Conservation (phyloP, 53 echinoderm and acorn worm genomes). For the Arbacia lixula region DNA sequence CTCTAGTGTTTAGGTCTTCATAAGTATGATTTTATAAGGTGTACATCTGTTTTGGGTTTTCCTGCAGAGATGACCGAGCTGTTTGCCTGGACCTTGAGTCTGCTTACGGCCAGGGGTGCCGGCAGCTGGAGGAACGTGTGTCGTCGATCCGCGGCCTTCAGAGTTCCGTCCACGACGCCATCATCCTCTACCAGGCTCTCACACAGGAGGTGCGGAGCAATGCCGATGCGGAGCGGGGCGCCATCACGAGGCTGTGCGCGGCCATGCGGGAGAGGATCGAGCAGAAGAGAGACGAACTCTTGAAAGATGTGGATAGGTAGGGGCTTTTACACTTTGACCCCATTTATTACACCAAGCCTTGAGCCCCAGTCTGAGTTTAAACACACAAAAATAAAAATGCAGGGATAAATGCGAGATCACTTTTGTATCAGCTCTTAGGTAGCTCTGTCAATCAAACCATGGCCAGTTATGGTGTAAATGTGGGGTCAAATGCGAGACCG, state of each 20-base stretch:
- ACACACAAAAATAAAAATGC: no score
- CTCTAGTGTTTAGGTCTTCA: neutral
- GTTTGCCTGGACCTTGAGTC: constrained; percentile 62
- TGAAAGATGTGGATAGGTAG: constrained; percentile 65
- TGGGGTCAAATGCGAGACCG: no score
- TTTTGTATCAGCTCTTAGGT: no score
- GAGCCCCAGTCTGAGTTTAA: no score
- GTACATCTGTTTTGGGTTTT: no score
- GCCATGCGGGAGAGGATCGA: constrained; percentile 55
- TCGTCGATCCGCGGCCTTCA: constrained; percentile 56
- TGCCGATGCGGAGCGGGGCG: constrained; percentile 58
- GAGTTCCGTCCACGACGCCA: constrained; percentile 63
- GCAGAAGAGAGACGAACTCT: constrained; percentile 57
- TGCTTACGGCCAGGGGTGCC: constrained; percentile 53
- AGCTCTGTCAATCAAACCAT: no score
- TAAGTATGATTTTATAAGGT: no score
- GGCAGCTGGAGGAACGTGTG: constrained; percentile 47
- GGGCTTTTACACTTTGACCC: no score
- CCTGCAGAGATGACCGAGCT: constrained; percentile 41
- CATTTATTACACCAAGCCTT: no score
- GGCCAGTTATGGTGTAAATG: no score
- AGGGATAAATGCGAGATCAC: no score
- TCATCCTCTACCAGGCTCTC: constrained; percentile 68
- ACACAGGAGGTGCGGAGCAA: constrained; percentile 62
- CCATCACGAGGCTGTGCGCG: constrained; percentile 55